phyloP scores from a whole-genome alignment of 2,888 invertebrate species.

The Cephus pulcher region DNA sequence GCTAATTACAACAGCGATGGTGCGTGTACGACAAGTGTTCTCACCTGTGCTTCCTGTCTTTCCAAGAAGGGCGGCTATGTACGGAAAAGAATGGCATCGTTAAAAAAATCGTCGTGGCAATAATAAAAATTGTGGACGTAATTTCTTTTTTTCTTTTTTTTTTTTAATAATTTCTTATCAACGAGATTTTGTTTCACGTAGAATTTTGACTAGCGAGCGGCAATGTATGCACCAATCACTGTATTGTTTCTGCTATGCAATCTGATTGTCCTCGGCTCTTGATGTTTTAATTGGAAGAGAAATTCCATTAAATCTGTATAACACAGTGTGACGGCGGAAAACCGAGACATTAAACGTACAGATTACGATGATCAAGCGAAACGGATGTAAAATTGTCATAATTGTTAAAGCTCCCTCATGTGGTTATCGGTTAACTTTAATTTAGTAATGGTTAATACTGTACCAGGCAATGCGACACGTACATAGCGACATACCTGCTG shows the following conservation, averaged over 20 bases:
- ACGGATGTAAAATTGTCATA: constrained; percentile 16
- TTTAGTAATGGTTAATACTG: constrained; percentile 66
- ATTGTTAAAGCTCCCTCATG: constrained; percentile 17
- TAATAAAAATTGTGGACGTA: constrained; percentile 24
- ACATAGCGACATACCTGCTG: constrained; percentile 69
- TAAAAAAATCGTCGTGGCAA: constrained; percentile 31
- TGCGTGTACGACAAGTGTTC: constrained; percentile 31
- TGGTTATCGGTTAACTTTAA: constrained; percentile 34
- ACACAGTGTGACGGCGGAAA: neutral
- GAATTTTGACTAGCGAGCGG: neutral
- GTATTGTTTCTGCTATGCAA: neutral
- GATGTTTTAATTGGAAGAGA: neutral
- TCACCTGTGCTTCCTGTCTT: constrained; percentile 67
- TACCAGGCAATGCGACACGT: constrained; percentile 67
- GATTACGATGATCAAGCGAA: constrained; percentile 12
- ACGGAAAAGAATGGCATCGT: constrained; percentile 39
- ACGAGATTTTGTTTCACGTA: neutral
- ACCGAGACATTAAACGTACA: neutral
- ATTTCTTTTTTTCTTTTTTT: constrained; percentile 8
- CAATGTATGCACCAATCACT: neutral
- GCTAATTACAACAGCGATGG: neutral
- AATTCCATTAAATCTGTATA: neutral
- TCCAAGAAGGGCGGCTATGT: constrained; percentile 64
- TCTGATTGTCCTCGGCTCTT: neutral
- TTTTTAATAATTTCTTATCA: constrained; percentile 1